A percentile compares a stretch with the other conserved stretches of the same genome.
Conservation (phyloP, 2,888 invertebrate species). For the Conus canariensis region DNA sequence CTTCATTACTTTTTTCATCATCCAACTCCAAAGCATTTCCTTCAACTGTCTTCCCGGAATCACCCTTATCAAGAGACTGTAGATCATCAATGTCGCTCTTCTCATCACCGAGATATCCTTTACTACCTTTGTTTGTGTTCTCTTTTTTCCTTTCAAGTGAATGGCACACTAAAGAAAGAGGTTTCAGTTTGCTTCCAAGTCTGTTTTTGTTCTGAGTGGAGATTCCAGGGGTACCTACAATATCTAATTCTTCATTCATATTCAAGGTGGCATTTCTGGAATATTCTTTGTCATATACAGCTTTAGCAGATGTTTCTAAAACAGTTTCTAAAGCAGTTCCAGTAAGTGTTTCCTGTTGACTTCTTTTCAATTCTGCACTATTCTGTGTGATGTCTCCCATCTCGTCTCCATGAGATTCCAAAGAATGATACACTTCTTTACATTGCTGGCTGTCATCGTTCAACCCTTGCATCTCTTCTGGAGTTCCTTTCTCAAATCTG, state of each 20-base stretch:
- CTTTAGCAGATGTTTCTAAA: neutral
- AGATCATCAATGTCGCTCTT: neutral
- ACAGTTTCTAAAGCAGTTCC: neutral
- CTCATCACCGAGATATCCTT: neutral
- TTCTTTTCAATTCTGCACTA: neutral
- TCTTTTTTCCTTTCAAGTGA: neutral
- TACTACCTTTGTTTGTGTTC: neutral
- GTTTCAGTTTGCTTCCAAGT: neutral
- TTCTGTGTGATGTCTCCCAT: neutral
- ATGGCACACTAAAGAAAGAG: neutral
- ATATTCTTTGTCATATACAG: neutral
- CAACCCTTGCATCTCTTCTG: neutral
- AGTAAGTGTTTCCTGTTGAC: neutral
- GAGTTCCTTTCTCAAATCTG: neutral
- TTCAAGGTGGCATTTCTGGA: neutral
- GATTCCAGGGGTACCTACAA: neutral
- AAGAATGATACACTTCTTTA: neutral
- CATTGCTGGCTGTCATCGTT: neutral
- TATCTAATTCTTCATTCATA: neutral
- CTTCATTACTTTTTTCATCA: neutral
- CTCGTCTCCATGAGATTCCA: neutral
- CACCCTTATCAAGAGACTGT: neutral
- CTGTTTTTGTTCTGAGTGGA: neutral
- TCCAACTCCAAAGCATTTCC: neutral
- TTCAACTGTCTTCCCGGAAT: neutral